These are phyloP conservation scores for Etheostoma nigrum DNA, from an alignment of 2,797 vertebrate species.

Conservation along the genomic window DNA sequence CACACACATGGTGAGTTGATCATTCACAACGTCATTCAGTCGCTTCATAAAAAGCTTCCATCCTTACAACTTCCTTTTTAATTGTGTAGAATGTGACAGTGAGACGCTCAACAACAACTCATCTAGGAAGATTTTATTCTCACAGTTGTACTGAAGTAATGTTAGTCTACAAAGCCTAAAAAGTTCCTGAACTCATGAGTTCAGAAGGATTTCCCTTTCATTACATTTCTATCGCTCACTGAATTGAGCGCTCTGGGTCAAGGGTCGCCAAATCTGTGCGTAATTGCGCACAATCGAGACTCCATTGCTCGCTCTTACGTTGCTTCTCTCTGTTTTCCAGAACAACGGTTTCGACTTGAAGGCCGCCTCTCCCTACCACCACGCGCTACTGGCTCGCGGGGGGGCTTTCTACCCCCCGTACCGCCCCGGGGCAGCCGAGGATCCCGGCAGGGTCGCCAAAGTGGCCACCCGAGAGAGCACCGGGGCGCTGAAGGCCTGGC, in stretches of 20 bases:
- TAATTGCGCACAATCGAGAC: constrained; percentile 37
- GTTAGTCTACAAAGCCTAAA: background rate
- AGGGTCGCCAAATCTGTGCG: constrained; percentile 10
- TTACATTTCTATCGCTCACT: background rate
- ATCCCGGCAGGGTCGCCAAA: constrained; percentile 83
- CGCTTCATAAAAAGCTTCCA: background rate
- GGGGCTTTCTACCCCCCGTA: constrained; percentile 81
- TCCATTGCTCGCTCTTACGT: background rate
- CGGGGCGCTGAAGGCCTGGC: constrained; percentile 87
- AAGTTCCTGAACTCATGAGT: background rate
- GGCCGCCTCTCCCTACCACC: constrained; percentile 81
- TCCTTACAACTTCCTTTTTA: background rate
- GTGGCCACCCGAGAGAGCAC: constrained; percentile 88
- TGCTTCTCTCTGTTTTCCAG: constrained; percentile 62
- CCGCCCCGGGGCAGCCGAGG: constrained; percentile 76
- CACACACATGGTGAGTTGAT: constrained; percentile 82
- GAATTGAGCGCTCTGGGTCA: background rate
- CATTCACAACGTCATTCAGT: background rate
- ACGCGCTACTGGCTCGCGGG: constrained; percentile 79
- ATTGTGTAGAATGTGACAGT: background rate
- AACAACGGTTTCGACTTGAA: constrained; percentile 83
- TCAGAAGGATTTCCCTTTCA: background rate
- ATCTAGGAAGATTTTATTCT: background rate
- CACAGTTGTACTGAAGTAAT: background rate
- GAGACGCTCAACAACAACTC: background rate